Percentiles rank a stretch among this genome's conserved stretches.
Evolutionary conservation across 2,888 invertebrate species (phyloP).

Genomic region (Phalera bucephala): DNA sequence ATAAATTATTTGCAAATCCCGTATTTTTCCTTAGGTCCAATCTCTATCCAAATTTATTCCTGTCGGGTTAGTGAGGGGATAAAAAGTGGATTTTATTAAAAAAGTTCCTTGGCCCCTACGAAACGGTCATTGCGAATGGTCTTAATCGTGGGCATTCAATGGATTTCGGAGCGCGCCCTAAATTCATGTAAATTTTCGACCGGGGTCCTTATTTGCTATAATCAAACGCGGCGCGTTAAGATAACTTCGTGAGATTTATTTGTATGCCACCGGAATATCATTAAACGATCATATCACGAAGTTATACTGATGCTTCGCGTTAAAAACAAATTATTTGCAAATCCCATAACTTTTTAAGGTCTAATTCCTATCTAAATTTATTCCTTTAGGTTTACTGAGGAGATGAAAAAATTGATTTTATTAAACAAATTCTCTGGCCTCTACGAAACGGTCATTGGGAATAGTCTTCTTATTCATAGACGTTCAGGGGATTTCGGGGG

Average conservation of each 20-base stretch:
- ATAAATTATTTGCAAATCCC: slow-evolving; percentile 57
- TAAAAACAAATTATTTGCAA: slow-evolving; percentile 59
- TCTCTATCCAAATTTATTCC: slow-evolving; percentile 65
- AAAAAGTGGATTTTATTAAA: slow-evolving; percentile 69
- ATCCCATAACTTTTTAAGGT: slow-evolving; percentile 49
- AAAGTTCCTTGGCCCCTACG: slow-evolving; percentile 53
- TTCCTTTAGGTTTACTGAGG: slow-evolving; percentile 32
- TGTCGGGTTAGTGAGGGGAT: slow-evolving; percentile 21
- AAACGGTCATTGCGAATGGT: slow-evolving; percentile 27
- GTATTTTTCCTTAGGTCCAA: slow-evolving; percentile 52
- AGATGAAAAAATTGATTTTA: slow-evolving; percentile 59
- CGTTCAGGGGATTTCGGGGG: slow-evolving; percentile 6
- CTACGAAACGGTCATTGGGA: slow-evolving; percentile 30
- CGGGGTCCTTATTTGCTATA: too few species aligned
- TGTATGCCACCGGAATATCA: too few species aligned
- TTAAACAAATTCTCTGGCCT: slow-evolving; percentile 65
- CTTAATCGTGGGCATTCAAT: slow-evolving; percentile 12
- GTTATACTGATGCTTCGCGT: too few species aligned
- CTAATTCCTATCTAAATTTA: slow-evolving; percentile 63
- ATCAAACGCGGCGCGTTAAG: too few species aligned
- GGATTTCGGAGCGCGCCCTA: slow-evolving; percentile 7
- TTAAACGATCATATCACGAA: too few species aligned
- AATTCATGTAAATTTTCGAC: too few species aligned
- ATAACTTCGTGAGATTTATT: too few species aligned
- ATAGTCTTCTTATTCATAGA: slow-evolving; percentile 19